phyloP scores from a whole-genome alignment of 2,888 invertebrate genomes.

The Aphelenchoides bicaudatus region DNA sequence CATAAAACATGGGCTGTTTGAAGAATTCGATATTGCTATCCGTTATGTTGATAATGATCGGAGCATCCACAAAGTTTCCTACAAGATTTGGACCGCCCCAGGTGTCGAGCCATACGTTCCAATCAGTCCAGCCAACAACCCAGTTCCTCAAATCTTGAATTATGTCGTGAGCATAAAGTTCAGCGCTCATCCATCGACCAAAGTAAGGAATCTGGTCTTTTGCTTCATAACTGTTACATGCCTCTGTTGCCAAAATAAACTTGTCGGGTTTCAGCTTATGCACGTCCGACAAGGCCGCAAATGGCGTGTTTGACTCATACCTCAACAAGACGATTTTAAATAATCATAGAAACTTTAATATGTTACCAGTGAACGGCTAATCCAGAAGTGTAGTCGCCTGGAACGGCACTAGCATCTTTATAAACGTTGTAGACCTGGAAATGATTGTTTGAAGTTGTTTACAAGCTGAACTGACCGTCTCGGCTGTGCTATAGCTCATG shows the following conservation, averaged over 20 bases:
- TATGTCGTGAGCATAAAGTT: conserved; percentile 16
- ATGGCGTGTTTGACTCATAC: conserved; percentile 67
- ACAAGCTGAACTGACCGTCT: neutral
- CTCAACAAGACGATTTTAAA: no score
- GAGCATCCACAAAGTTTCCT: conserved; percentile 77
- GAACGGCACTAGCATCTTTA: neutral
- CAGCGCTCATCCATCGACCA: conserved; percentile 9
- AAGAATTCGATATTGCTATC: conserved; percentile 71
- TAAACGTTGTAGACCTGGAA: conserved; percentile 18
- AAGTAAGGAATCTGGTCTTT: conserved; percentile 11
- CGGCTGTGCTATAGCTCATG: neutral
- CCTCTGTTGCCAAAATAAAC: conserved; percentile 75
- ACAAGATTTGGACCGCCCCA: conserved; percentile 73
- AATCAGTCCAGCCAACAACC: conserved; percentile 66
- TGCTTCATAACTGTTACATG: conserved; percentile 6
- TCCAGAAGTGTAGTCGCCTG: conserved; percentile 68
- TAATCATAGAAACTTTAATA: no score
- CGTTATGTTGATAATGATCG: conserved; percentile 65
- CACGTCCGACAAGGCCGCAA: conserved; percentile 64
- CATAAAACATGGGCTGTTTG: conserved; percentile 84
- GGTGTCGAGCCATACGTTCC: conserved; percentile 77
- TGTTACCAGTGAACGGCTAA: conserved; percentile 83
- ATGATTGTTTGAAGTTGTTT: neutral
- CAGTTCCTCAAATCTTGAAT: conserved; percentile 18
- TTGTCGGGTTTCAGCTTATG: conserved; percentile 70